phyloP scores from a whole-genome alignment of 2,888 invertebrate species.

The Eilema griseolum region DNA sequence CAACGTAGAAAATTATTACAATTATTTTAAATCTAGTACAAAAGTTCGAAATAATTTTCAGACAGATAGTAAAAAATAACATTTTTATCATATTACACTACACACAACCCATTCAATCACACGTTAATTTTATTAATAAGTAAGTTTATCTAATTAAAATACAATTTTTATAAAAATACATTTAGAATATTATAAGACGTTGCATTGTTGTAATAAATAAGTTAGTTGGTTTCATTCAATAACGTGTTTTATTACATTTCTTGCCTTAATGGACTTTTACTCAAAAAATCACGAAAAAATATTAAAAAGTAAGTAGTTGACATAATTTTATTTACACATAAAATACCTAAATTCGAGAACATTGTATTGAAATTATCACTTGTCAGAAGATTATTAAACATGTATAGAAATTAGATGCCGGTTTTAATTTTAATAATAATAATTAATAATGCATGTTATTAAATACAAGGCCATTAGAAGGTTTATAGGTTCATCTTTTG shows the following conservation, averaged over 20 bases:
- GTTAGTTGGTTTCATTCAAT: not conserved
- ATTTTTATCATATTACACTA: slow-evolving; percentile 36
- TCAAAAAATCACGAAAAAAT: too few relatives aligned
- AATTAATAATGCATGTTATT: too few relatives aligned
- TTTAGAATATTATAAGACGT: not conserved
- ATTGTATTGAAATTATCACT: not conserved
- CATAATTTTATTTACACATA: not conserved
- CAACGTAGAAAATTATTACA: slow-evolving; percentile 44
- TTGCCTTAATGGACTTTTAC: not conserved
- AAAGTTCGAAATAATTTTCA: slow-evolving; percentile 16
- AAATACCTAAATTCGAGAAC: not conserved
- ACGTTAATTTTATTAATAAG: slow-evolving; percentile 13
- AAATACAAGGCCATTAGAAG: not conserved
- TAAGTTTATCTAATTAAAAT: not conserved
- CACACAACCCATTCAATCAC: slow-evolving; percentile 45
- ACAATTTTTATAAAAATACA: not conserved
- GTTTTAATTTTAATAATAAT: not conserved
- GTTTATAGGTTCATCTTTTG: not conserved
- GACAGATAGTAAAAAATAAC: slow-evolving; percentile 8
- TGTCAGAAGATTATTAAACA: not conserved
- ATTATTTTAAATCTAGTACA: slow-evolving; percentile 19
- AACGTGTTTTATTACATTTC: not conserved
- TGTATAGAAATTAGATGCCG: too few relatives aligned
- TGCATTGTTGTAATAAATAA: not conserved
- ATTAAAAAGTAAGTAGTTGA: too few relatives aligned